A percentile compares a stretch with the other conserved stretches of the same genome.
Conservation (phyloP, 2,797 vertebrate genomes). For the Acanthornis magna region DNA sequence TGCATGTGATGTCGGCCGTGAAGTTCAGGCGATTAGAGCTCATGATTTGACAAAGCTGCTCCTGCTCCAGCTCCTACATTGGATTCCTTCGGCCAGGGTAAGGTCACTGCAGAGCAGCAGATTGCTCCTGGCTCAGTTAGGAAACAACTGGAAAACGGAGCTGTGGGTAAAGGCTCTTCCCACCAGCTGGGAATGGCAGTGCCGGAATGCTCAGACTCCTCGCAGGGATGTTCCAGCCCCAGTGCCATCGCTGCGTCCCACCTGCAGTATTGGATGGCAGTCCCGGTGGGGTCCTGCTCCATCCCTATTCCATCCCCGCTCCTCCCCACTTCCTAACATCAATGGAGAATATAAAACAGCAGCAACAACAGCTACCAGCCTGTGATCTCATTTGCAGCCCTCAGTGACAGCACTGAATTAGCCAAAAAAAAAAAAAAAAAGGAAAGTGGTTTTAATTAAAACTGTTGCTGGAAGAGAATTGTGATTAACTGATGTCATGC, state of each 20-base stretch:
- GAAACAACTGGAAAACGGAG: fast-evolving
- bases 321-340: not conserved
- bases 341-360: not conserved
- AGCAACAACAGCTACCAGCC: not conserved
- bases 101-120: fast-evolving
- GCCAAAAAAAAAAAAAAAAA: not conserved
- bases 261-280: not conserved
- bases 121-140: not conserved
- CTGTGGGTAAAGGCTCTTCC: not conserved
- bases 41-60: not conserved
- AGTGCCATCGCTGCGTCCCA: fast-evolving
- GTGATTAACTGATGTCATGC: slow-evolving; percentile 53
- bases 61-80: not conserved
- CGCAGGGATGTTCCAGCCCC: fast-evolving
- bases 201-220: fast-evolving
- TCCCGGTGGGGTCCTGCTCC: not conserved
- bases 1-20: not conserved
- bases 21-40: not conserved
- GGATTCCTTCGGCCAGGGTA: not conserved
- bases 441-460: slow-evolving; percentile 56
- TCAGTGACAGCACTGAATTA: slow-evolving; percentile 1
- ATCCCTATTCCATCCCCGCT: not conserved
- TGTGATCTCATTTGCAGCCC: slow-evolving; percentile 8
- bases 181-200: fast-evolving
- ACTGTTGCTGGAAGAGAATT: slow-evolving; percentile 40